Base-by-base conservation (phyloP, 1,140 invertebrate genomes). In the Scaptomyza graminum region DNA sequence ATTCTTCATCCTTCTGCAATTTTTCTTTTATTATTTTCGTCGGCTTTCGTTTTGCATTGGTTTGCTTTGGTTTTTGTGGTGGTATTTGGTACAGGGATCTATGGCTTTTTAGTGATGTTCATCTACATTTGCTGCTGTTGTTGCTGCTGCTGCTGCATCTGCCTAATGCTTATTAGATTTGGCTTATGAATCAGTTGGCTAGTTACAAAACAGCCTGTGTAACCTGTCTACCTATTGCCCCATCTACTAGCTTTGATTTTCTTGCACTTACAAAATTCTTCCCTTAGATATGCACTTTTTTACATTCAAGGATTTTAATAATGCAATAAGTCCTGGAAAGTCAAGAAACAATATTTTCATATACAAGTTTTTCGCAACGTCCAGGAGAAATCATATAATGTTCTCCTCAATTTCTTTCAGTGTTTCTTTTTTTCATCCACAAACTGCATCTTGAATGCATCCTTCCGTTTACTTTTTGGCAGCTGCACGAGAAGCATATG, bases 131-230 rank as follows among this genome's bases (percentile, higher is more conserved):
- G 5, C 65, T 43, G 63, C 63, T 34, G 82, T 70, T 74, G 12
- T 57, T 43, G 63, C 55, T 34, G 31, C 31, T 9, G 7, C 31
- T 34, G 7, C 31, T 34, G 37, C 65, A 34, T 55, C 63, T 34
- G 82, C 74, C 78, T 85, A 85, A 85, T 85, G 82, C 82, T 85
- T 85, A 85, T 85, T 85, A 85, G 82, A 87, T 85, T 88, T 82
- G 74, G 78, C 74, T 78, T 78, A 84, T 87, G 77, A 74, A 84
- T 85, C 81, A 84, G 16, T 4, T 39, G 28, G 39, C 39, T 51
- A 60, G 79, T 59, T 80, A 62, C 78, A 64, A 75, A 67, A 73
- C 67, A 50, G 75, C 43, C 60, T 65, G 70, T 41, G 56, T 15
- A 46, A 61, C 43, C 69, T 55, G 18, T n/a, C 56, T 12, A 39